Evolutionary conservation across 2,113 vertebrate genomes (phyloP).

Genomic region (Chaetorhynchus papuensis): DNA sequence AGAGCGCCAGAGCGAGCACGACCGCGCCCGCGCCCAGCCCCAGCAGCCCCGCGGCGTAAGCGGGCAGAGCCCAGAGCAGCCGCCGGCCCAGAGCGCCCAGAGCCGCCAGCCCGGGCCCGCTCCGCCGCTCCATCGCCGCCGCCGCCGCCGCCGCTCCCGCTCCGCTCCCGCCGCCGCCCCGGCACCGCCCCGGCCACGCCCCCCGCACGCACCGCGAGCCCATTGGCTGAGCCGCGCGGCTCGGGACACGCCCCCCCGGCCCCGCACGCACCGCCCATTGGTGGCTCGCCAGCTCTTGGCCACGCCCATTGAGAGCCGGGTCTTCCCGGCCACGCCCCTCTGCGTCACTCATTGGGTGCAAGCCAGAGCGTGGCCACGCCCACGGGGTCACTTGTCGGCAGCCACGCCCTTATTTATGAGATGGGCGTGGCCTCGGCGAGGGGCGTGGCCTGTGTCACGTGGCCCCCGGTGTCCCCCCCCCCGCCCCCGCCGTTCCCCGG

Average conservation of each 20-base stretch:
- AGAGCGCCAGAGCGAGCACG: not conserved
- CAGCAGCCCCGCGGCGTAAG: not conserved
- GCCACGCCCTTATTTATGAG: too few species aligned
- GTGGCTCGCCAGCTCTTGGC: fast-evolving
- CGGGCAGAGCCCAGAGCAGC: not conserved
- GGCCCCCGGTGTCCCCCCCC: not conserved
- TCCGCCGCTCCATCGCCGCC: not conserved
- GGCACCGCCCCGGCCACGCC: not conserved
- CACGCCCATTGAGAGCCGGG: too few species aligned
- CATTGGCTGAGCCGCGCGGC: not conserved
- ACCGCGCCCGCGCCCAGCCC: not conserved
- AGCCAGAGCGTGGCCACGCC: not conserved
- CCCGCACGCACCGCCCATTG: not conserved
- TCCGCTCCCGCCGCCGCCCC: not conserved
- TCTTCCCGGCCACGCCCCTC: too few species aligned
- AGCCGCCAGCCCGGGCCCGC: not conserved
- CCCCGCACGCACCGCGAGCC: not conserved
- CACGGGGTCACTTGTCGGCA: not conserved
- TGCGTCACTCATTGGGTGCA: too few species aligned
- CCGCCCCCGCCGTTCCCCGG: not conserved
- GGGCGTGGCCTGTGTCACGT: not conserved
- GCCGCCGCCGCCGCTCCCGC: not conserved
- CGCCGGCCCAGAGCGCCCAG: not conserved
- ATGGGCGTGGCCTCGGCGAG: fast-evolving
- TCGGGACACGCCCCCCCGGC: fast-evolving